Evolutionary conservation across 2,113 vertebrate genomes (phyloP).

Genomic region (Circaetus cinerascens): DNA sequence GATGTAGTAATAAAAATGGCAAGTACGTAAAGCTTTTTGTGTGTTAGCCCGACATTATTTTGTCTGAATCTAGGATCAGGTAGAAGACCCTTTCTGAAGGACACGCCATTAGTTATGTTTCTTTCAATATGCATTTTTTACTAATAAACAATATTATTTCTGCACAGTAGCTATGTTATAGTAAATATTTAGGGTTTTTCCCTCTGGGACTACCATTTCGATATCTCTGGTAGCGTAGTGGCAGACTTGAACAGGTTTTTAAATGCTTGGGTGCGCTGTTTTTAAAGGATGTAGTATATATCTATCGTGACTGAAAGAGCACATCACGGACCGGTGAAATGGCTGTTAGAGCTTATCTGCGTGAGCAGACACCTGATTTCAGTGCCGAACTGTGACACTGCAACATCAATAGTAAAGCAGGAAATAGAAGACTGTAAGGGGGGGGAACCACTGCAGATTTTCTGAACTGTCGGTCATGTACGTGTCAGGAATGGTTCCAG

Average conservation of each 20-base stretch:
- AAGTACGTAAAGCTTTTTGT: not conserved
- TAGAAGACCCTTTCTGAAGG: not conserved
- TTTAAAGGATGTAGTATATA: not conserved
- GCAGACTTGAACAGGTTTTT: not conserved
- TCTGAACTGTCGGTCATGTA: too few relatives aligned
- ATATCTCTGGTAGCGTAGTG: not conserved
- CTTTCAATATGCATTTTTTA: not conserved
- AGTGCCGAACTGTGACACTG: not conserved
- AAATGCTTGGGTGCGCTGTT: not conserved
- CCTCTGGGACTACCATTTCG: not conserved
- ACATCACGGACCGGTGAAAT: rapidly evolving
- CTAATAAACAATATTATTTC: not conserved
- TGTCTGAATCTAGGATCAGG: not conserved
- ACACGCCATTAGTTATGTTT: not conserved
- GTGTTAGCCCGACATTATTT: not conserved
- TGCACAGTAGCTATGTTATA: not conserved
- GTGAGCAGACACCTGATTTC: not conserved
- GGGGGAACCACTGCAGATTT: not conserved
- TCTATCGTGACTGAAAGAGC: not conserved
- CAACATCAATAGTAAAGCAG: too few relatives aligned
- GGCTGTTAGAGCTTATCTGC: too few relatives aligned
- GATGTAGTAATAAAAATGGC: not conserved
- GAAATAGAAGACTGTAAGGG: too few relatives aligned
- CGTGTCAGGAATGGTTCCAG: rapidly evolving
- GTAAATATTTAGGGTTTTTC: not conserved